A percentile compares a stretch with the other conserved stretches of the same genome.
These are phyloP conservation scores for Morus bassanus DNA, from an alignment of 2,797 vertebrate species.

Conservation along the genomic window DNA sequence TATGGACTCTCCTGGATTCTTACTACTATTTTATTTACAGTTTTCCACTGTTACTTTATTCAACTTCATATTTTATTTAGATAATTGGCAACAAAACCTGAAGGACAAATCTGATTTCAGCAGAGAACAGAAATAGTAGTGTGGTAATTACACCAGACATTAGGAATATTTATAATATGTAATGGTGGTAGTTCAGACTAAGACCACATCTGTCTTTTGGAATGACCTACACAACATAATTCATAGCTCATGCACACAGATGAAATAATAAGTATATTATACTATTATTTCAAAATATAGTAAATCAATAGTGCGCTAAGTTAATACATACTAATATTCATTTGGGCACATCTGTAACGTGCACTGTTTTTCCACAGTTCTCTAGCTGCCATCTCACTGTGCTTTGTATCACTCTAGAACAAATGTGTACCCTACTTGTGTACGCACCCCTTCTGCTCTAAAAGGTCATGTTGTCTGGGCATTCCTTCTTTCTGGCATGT, in stretches of 20 bases:
- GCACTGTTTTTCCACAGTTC: neutral
- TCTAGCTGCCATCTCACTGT: neutral
- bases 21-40: neutral
- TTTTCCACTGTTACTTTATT: neutral
- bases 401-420: neutral
- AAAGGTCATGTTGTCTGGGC: neutral
- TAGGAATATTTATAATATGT: neutral
- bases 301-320: neutral
- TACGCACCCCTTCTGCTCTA: neutral
- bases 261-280: neutral
- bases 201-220: neutral
- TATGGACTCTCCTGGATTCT: neutral
- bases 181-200: neutral
- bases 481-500: neutral
- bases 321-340: neutral
- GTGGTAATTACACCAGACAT: neutral
- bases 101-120: neutral
- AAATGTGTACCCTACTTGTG: fast-evolving
- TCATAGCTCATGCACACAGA: neutral
- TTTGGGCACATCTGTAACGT: neutral
- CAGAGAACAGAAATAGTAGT: neutral
- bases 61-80: neutral
- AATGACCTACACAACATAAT: neutral
- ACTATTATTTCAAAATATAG: neutral
- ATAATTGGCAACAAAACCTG: neutral